Base-by-base conservation (phyloP, 2,888 invertebrate species). In the Coleophora flavipennella region DNA sequence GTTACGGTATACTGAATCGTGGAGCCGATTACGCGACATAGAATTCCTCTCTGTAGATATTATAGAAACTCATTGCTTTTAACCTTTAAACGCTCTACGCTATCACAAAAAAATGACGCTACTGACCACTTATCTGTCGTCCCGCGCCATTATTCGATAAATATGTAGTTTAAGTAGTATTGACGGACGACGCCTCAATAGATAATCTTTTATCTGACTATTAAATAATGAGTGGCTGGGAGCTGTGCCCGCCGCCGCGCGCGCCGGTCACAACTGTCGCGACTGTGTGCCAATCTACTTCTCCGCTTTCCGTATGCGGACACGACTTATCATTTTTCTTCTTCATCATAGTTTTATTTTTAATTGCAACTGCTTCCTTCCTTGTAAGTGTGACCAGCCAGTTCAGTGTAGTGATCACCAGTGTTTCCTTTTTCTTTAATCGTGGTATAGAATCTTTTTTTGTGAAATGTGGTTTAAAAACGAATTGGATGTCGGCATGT, bases 201-300 rank as follows among this genome's bases (percentile, higher is more conserved):
- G 78, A 79, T 81, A 76, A 80, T 81, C 76, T 77, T 79, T 80
- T 80, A 79, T 81, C 78, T 70, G 72, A 50, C 67, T 73, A 78
- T 79, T 81, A 75, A 80, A 74, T 81, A 80, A 79, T 77, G 76
- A 75, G 72, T 46, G 57, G 59, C 41, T 51, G 59, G 48, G 53
- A 50, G 55, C 57, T 60, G 45, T 50, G 55, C 46, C 54, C 53
- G 57, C 42, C 56, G 51, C 54, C 55, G 60, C 57, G 60, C 62
- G 46, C 34, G 38, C 35, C 35, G 26, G 28, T 14, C 33, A 20
- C 14, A 13, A n/a, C 33, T n/a, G 11, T 20, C 25, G 13, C 20
- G 20, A 20, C 20, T 6, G 20, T 20, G 20, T 20, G 20, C 20
- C 20, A 20, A 3, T 20, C 20, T 20, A 20, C 20, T 20, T 20